Percentiles rank a stretch among this genome's conserved stretches.
Evolutionary conservation across 2,113 vertebrate species (phyloP).

Genomic region (Sceloporus tristichus): DNA sequence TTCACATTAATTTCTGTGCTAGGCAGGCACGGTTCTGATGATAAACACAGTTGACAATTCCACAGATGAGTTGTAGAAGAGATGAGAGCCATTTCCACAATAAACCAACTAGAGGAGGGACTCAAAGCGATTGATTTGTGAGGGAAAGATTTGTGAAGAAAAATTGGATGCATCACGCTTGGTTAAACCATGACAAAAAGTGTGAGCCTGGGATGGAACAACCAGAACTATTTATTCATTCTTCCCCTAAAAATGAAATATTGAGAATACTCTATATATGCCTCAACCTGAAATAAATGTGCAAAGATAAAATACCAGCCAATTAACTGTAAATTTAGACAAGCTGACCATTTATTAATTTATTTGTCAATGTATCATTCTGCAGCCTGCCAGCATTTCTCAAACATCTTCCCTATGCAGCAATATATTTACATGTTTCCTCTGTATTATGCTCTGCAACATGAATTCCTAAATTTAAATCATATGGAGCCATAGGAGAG

Average conservation of each 20-base stretch:
- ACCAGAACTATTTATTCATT: conserved; percentile 39
- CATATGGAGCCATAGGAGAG: not conserved
- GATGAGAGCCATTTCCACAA: not conserved
- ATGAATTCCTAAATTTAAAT: conserved; percentile 32
- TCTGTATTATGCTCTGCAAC: conserved; percentile 11
- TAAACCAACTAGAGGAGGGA: not conserved
- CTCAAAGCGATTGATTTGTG: conserved; percentile 22
- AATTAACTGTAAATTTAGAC: conserved; percentile 43
- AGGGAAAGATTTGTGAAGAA: not conserved
- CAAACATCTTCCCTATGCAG: conserved; percentile 9
- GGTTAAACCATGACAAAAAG: conserved; percentile 34
- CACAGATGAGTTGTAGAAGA: not conserved
- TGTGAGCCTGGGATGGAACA: not conserved
- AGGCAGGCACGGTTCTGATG: not conserved
- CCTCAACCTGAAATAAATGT: conserved; percentile 21
- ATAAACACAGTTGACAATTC: conserved; percentile 34
- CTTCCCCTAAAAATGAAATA: conserved; percentile 42
- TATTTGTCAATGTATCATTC: conserved; percentile 30
- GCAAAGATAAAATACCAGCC: conserved; percentile 27
- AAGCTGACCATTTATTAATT: conserved; percentile 24
- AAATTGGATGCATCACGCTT: conserved; percentile 15
- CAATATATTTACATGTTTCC: conserved; percentile 31
- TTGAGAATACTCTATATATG: conserved; percentile 19
- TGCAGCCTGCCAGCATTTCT: conserved; percentile 23
- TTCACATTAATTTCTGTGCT: not conserved